phyloP scores from a whole-genome alignment of 2,888 invertebrate genomes.

The Macrophya annulata region DNA sequence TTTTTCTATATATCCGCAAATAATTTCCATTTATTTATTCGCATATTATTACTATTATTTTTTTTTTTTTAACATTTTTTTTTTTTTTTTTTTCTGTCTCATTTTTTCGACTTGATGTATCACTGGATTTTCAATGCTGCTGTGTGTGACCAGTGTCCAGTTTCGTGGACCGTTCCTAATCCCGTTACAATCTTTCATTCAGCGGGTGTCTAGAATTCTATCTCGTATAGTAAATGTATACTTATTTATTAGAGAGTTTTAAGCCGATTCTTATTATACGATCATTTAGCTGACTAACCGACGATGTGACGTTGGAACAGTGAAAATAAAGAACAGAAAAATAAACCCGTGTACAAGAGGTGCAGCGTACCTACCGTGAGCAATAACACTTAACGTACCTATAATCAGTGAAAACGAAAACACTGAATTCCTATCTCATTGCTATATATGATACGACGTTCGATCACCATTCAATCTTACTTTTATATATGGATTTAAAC shows the following conservation, averaged over 20 bases:
- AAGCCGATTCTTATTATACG: background rate
- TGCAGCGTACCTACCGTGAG: background rate
- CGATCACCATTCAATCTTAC: background rate
- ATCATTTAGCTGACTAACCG: background rate
- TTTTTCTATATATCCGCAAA: no score
- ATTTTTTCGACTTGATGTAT: background rate
- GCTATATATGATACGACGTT: background rate
- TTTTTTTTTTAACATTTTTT: no score
- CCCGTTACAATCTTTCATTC: constrained; percentile 48
- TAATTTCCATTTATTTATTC: no score
- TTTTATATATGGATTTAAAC: background rate
- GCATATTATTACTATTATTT: no score
- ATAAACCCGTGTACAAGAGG: background rate
- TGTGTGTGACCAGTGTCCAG: constrained; percentile 33
- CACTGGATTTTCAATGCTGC: background rate
- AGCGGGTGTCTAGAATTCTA: constrained; percentile 41
- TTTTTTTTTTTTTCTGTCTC: background rate
- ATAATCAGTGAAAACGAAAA: background rate
- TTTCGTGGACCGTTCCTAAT: constrained; percentile 47
- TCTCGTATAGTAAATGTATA: background rate
- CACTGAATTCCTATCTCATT: constrained; percentile 2
- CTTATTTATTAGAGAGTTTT: background rate
- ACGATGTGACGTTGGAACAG: no score
- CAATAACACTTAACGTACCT: background rate
- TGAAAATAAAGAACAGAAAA: background rate